phyloP scores from a whole-genome alignment of 2,113 vertebrate species.

The Microcebus griseorufus region DNA sequence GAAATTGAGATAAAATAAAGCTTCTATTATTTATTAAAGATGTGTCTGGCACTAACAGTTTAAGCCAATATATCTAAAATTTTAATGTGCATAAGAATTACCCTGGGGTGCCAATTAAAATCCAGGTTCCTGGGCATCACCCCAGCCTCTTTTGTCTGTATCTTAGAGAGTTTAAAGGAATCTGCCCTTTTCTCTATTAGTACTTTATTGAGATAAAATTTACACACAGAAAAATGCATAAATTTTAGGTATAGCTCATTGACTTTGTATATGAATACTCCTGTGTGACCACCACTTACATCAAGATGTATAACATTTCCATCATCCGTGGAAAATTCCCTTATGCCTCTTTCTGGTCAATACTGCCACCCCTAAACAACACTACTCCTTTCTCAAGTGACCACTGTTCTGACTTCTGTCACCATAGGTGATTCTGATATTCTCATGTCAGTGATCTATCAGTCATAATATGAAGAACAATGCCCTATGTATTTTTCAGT shows the following conservation, averaged over 20 bases:
- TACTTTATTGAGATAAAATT: slow-evolving; percentile 20
- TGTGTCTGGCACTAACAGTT: not conserved
- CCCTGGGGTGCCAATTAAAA: not conserved
- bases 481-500: not conserved
- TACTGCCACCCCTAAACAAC: not conserved
- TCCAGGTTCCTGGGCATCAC: not conserved
- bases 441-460: not conserved
- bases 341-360: not conserved
- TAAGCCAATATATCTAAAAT: slow-evolving; percentile 6
- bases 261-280: not conserved
- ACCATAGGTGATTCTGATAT: not conserved
- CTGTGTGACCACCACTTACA: not conserved
- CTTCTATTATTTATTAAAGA: not conserved
- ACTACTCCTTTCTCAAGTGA: not conserved
- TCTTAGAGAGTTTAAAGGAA: slow-evolving; percentile 25
- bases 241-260: not conserved
- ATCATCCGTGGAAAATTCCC: not conserved
- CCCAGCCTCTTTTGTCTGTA: not conserved
- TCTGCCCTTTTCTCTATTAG: not conserved
- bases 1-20: slow-evolving; percentile 22
- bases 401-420: not conserved
- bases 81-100: not conserved
- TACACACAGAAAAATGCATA: slow-evolving; percentile 18
- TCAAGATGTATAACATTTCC: not conserved
- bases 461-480: not conserved